A percentile compares a stretch with the other conserved stretches of the same genome.
Evolutionary conservation across 2,113 vertebrate genomes (phyloP).

Genomic region (Halichoeres trimaculatus): DNA sequence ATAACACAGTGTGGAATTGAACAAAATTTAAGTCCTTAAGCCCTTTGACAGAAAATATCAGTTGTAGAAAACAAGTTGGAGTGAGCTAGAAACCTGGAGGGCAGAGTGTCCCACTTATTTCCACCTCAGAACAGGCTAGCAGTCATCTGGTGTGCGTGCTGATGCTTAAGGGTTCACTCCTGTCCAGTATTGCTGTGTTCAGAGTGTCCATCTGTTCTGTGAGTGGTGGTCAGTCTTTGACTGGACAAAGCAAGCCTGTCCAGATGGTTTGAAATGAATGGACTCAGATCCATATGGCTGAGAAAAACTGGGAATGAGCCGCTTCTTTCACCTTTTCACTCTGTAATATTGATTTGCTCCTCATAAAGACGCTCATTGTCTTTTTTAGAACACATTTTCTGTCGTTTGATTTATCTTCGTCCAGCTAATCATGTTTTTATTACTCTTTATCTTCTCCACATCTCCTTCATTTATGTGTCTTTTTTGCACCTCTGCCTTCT

Average conservation of each 20-base stretch:
- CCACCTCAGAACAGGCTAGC: neutral
- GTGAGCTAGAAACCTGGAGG: neutral
- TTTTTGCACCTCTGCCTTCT: neutral
- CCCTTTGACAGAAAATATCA: neutral
- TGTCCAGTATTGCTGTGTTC: constrained; percentile 5
- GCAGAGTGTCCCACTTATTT: constrained; percentile 22
- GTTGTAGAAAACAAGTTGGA: too few relatives aligned
- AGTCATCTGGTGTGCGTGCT: constrained; percentile 15
- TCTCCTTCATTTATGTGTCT: neutral
- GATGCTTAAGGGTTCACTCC: constrained; percentile 7
- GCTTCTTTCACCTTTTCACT: neutral
- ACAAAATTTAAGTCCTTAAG: neutral
- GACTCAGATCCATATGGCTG: constrained; percentile 45
- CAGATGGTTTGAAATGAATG: constrained; percentile 70
- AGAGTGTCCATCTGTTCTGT: constrained; percentile 47
- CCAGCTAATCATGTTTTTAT: constrained; percentile 22
- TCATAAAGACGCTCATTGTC: neutral
- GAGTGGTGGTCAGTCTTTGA: constrained; percentile 30
- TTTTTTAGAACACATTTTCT: neutral
- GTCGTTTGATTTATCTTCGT: constrained; percentile 1
- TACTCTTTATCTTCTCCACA: neutral
- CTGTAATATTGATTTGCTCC: neutral
- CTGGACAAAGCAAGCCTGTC: constrained; percentile 25
- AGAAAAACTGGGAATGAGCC: constrained; percentile 25
- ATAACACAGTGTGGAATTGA: neutral